Evolutionary conservation across 2,797 vertebrate species (phyloP), one percentile per base, ranked within the genome.

Genomic region (Acanthopagrus latus): DNA sequence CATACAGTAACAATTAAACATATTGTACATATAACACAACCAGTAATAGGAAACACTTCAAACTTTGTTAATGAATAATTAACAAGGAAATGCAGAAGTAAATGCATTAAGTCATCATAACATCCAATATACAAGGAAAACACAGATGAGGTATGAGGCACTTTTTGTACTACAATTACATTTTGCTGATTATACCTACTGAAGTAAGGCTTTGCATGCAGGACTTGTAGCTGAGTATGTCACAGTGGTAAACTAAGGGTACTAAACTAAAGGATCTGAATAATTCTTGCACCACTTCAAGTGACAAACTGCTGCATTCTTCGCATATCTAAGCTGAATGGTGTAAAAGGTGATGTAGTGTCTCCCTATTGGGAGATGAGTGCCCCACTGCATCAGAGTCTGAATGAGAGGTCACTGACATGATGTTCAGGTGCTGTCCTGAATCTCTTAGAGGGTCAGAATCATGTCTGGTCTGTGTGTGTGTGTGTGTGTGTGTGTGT

Each of bases 381-480:
- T 25, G 29, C 29, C 29, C 29, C 6, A 2, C 38, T 20, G 48
- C 58, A 20, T 52, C 8, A 9, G 11, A 44, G 63, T 62, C 51
- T 64, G 48, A 65, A 59, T 71, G 82, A 76, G 62, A 88, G 82
- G 82, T 88, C 75, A 66, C 25, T 74, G 86, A 87, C 83, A 85
- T 54, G 70, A 81, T 86, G 88, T 86, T 88, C 83, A 91, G 86
- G 86, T 92, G 84, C 78, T 62, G 82, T 68, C 79, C 80, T 11
- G 44, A 64, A 72, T 75, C 51, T 71, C 64, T 54, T 33, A 21
- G 21, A 71, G 52, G 76, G 75, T 77, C 65, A 67, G 60, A 83
- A 41, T 70, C 46, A 51, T 74, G 77, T 76, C 46, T 70, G 72
- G 76, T 58, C 44, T 52, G 58, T 48, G 48, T 67, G 47, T 69